Base-by-base conservation (phyloP, 2,888 invertebrate genomes). In the Apamea sordens region DNA sequence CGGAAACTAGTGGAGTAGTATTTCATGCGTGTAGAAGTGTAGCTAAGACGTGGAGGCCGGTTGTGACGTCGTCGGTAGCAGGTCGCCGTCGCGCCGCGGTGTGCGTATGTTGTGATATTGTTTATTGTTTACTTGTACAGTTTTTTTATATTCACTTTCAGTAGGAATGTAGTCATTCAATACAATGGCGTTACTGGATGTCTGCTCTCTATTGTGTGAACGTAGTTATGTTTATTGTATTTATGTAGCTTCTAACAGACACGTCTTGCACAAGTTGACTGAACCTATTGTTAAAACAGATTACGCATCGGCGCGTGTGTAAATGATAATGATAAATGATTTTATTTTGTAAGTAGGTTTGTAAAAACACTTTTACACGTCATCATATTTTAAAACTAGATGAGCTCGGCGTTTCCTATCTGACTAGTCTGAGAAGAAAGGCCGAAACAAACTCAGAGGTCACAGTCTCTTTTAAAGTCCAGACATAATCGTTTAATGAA, bases 141-240 rank as follows among this genome's bases (percentile, higher is more conserved):
- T 53, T 32, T 53, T 11, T 63, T 36, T 21, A 76, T 21, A 18
- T 28, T 8, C 8, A 24, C 41, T 41, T 28, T 50, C 28, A 18
- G 11, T 53, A 53, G 44, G 64, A 56, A 44, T 65, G 2, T 18
- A 4, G 32, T 65, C 15, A 44, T 61, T 36, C 41, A 41, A 24
- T 24, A 69, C 70, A 65, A 73, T 70, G 15, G 59, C 36, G 21
- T 15, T 32, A 59, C 28, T 47, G 36, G 18, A 65, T 80, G 21
- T 69, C 6, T 1, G 7, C 59, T 61, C 28, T 24, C 15, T 67
- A 53, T 61, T 82, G 71, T 71, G 36, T 67, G 32, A 63, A 76
- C 21, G 44, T 74, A 50, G 11, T 59, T 61, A n/a, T 61, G 64
- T 73, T 73, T 65, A 70, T 68, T 36, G 5, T 59, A 64, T 50